Base-by-base conservation (phyloP, 2,888 invertebrate species). In the Eupithecia subumbrata region DNA sequence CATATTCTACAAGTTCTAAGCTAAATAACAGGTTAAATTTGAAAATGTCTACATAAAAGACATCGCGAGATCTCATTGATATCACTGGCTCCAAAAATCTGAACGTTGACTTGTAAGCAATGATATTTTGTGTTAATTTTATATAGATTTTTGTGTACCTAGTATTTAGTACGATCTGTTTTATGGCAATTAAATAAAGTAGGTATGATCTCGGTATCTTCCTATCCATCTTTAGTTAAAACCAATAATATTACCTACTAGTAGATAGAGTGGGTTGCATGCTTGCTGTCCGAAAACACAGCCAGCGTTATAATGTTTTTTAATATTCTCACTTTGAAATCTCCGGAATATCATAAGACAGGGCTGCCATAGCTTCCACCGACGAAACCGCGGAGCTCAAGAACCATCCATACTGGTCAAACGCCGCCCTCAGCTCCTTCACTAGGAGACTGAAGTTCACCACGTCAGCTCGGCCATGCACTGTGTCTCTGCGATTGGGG, bases 321-420 rank as follows among this genome's bases (percentile, higher is more conserved):
- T 12, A 25, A 60, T 0, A 25, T 12, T 14, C 60, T 60, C 83
- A 96, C 95, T 95, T 88, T 0, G 95, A 92, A 16, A 97, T 88
- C 75, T 90, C 89, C 0, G 95, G 89, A 40, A 97, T 95, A 84
- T 96, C 92, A 83, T 97, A 97, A 0, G 96, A 96, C 30, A 88
- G 80, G 0, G 92, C 90, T 0, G 96, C 95, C 0, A 91, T 86
- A 0, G 83, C 81, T 73, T 91, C 85, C 0, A 95, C 93, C 0
- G 96, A 95, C 1, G 95, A 94, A 0, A 96, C 96, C 4, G 96
- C 96, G 5, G 96, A 96, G 0, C 96, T 95, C 30, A 96, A 80
- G 22, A 96, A 78, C 8, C 95, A 89, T 0, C 95, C 95, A 72
- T 95, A 80, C 22, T 92, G 86, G 66, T 95, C 90, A 81, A 96